Percentiles rank a stretch among this genome's conserved stretches.
phyloP scores from a whole-genome alignment of 2,113 vertebrate genomes.

The Chloebia gouldiae region DNA sequence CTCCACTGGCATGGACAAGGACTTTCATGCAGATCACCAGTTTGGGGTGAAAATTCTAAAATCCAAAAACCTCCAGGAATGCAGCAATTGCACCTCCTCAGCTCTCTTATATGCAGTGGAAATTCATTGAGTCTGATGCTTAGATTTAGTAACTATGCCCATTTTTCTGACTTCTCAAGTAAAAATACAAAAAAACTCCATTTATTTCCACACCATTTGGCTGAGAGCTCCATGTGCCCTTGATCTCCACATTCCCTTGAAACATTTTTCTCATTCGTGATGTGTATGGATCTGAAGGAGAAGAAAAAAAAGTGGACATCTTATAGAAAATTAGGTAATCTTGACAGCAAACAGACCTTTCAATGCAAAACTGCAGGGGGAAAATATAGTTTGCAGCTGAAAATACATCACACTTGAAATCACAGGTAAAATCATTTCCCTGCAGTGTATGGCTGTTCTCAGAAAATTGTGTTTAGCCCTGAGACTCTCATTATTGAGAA shows the following conservation, averaged over 20 bases:
- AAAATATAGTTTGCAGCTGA: background rate
- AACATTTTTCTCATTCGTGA: background rate
- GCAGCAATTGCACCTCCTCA: background rate
- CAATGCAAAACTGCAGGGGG: background rate
- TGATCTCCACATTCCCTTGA: background rate
- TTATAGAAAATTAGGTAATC: background rate
- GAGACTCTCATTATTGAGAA: conserved; percentile 42
- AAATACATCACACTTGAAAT: conserved; percentile 29
- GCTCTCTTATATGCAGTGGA: background rate
- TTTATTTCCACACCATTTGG: background rate
- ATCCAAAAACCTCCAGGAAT: background rate
- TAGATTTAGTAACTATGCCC: background rate
- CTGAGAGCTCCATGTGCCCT: background rate
- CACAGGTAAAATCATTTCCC: conserved; percentile 4
- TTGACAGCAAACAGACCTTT: background rate
- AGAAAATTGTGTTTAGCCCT: conserved; percentile 45
- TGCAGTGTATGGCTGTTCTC: background rate
- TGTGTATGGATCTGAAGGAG: background rate
- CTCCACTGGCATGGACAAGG: background rate
- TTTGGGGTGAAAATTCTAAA: background rate
- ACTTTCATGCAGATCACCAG: background rate
- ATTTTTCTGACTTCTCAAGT: background rate
- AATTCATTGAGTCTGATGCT: background rate
- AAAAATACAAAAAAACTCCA: background rate
- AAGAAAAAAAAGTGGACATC: background rate